Conservation (phyloP, 2,888 invertebrate species). For the Trachelus troglodyta region DNA sequence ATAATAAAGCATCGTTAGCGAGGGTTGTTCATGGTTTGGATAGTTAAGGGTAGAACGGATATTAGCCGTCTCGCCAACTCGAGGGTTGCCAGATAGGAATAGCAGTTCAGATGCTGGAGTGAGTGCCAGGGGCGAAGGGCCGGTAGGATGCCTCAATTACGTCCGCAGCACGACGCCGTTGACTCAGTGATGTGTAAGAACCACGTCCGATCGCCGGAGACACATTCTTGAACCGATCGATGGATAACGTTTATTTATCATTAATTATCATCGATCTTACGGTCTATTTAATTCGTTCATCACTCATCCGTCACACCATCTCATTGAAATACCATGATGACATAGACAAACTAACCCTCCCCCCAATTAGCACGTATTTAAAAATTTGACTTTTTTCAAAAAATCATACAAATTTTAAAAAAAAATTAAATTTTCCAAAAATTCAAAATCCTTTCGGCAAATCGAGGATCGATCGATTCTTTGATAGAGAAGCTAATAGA, state of each 20-base stretch:
- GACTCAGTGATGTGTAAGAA: background rate
- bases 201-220: constrained; percentile 11
- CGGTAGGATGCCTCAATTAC: constrained; percentile 7
- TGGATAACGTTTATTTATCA: constrained; percentile 19
- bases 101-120: constrained; percentile 16
- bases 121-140: background rate
- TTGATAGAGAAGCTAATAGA: too few species aligned
- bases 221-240: constrained; percentile 15
- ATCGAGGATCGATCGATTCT: too few species aligned
- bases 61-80: constrained; percentile 42
- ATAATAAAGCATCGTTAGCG: constrained; percentile 4
- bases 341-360: too few species aligned
- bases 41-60: constrained; percentile 27
- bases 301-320: too few species aligned
- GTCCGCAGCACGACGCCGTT: background rate
- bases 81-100: constrained; percentile 36
- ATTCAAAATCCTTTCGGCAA: too few species aligned
- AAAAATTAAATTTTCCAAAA: too few species aligned
- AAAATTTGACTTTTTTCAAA: too few species aligned
- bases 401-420: too few species aligned
- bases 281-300: too few species aligned
- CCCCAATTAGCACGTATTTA: too few species aligned
- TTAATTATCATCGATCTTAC: background rate
- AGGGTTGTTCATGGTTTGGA: background rate
- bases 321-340: too few species aligned